Evolutionary conservation across 2,113 vertebrate genomes (phyloP).

Genomic region (Ameiurus melas): DNA sequence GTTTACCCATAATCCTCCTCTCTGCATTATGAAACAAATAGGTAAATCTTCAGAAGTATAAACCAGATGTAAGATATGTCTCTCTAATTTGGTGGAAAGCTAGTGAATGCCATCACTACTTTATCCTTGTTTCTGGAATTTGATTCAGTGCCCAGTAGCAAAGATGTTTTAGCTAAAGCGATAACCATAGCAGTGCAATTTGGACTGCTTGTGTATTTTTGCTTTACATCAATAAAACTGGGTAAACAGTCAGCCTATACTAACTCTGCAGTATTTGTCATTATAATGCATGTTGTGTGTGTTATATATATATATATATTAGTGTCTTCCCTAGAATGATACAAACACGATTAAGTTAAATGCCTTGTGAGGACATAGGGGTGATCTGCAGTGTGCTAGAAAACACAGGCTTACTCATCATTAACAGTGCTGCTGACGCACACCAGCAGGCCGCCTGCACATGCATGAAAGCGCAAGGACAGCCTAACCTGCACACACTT

Average conservation of each 20-base stretch:
- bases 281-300: background rate
- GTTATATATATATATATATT: too few relatives aligned
- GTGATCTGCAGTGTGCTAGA: constrained; percentile 39
- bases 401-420: constrained; percentile 54
- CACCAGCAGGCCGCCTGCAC: constrained; percentile 48
- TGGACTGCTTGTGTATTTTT: background rate
- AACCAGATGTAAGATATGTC: background rate
- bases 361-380: background rate
- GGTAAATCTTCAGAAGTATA: background rate
- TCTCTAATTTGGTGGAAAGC: background rate
- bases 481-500: constrained; percentile 69
- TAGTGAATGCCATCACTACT: background rate
- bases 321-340: background rate
- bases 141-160: background rate
- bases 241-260: background rate
- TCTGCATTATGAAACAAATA: background rate
- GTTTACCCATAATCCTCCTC: background rate
- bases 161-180: background rate
- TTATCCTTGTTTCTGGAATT: background rate
- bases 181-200: background rate
- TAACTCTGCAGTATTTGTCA: background rate
- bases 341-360: background rate
- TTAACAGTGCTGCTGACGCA: constrained; percentile 64
- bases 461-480: constrained; percentile 71
- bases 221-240: background rate